These are phyloP conservation scores for Neosilurus mollespiculum DNA, from an alignment of 2,797 vertebrate genomes.

Conservation along the genomic window DNA sequence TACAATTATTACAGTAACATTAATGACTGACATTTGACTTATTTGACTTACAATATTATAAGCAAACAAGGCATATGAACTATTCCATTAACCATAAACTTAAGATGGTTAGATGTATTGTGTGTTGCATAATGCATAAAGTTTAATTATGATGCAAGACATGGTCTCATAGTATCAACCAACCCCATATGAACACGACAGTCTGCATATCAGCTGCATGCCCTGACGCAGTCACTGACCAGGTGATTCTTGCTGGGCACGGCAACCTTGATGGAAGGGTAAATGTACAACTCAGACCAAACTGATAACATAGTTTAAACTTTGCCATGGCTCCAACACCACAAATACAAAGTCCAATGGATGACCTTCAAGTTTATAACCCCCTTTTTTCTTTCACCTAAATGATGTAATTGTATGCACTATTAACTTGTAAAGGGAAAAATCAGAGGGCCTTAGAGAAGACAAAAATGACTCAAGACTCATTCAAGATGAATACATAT, in stretches of 20 bases:
- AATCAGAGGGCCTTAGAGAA: neutral
- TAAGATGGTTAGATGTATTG: neutral
- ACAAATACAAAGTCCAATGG: constrained; percentile 48
- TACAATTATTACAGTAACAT: no score
- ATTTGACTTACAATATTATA: no score
- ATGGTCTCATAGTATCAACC: neutral
- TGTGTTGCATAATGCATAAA: neutral
- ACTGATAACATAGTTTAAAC: constrained; percentile 38
- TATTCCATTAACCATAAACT: neutral
- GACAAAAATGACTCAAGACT: neutral
- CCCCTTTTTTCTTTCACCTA: neutral
- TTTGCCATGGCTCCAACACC: constrained; percentile 33
- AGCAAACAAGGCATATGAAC: neutral
- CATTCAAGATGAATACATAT: neutral
- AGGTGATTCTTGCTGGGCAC: neutral
- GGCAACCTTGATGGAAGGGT: constrained; percentile 21
- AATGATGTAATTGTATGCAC: neutral
- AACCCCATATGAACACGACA: constrained; percentile 14
- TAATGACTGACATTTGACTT: no score
- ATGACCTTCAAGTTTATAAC: constrained; percentile 14
- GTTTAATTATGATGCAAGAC: constrained; percentile 7
- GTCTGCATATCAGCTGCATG: constrained; percentile 23
- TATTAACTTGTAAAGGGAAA: neutral
- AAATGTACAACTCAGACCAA: constrained; percentile 35
- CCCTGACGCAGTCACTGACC: neutral